These are phyloP conservation scores for Euborellia annulipes DNA, from an alignment of 1,140 invertebrate species.

Conservation along the genomic window DNA sequence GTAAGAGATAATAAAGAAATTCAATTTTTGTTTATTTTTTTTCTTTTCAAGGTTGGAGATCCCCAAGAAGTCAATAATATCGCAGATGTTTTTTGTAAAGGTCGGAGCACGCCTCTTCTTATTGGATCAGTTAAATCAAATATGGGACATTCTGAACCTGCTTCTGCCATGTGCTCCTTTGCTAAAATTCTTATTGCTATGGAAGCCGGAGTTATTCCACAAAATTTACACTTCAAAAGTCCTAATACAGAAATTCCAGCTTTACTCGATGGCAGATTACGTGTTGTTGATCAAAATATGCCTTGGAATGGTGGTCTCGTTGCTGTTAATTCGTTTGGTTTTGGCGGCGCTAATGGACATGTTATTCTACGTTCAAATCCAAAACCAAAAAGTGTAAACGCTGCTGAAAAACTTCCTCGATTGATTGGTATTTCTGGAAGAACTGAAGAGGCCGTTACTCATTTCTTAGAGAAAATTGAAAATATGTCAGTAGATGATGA, in stretches of 20 bases:
- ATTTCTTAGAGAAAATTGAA: constrained; percentile 43
- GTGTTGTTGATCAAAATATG: constrained; percentile 63
- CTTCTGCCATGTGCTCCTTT: constrained; percentile 77
- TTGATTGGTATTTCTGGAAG: constrained; percentile 67
- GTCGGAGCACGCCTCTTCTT: constrained; percentile 58
- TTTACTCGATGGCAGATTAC: constrained; percentile 62
- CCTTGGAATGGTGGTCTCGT: constrained; percentile 72
- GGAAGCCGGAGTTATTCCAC: constrained; percentile 71
- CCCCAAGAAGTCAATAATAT: constrained; percentile 92
- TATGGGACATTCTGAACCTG: constrained; percentile 93
- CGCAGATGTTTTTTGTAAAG: constrained; percentile 78
- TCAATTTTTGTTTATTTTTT: neutral
- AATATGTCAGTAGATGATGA: constrained; percentile 48
- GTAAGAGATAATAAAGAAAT: neutral
- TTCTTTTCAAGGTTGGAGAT: constrained; percentile 50
- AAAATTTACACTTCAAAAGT: constrained; percentile 73
- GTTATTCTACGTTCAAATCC: constrained; percentile 65
- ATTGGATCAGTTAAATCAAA: constrained; percentile 96
- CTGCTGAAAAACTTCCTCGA: constrained; percentile 39
- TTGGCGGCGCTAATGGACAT: constrained; percentile 94
- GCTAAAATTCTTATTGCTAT: constrained; percentile 85
- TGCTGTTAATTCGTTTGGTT: constrained; percentile 91
- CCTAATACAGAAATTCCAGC: constrained; percentile 84
- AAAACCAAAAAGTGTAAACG: constrained; percentile 42
- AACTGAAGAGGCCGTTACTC: constrained; percentile 61